Percentiles rank a stretch among this genome's conserved stretches.
These are phyloP conservation scores for Sipunculus nudus DNA, from an alignment of 2,888 invertebrate genomes.

Conservation along the genomic window DNA sequence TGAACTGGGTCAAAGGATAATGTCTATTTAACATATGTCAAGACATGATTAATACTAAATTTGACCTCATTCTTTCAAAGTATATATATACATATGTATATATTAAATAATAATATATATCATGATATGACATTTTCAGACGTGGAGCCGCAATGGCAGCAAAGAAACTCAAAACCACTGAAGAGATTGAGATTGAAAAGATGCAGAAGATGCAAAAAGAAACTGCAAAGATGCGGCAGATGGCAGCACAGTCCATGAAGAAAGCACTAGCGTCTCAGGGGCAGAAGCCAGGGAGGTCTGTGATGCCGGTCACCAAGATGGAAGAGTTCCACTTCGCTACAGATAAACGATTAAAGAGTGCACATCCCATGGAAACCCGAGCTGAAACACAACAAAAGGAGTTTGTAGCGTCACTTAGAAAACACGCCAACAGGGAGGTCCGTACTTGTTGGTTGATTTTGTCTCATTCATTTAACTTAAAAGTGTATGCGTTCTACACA, in stretches of 20 bases:
- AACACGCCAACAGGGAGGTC: neutral
- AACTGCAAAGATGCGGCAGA: constrained; percentile 46
- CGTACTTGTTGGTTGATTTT: too few relatives aligned
- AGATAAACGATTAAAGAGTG: constrained; percentile 53
- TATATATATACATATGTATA: too few relatives aligned
- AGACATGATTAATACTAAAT: too few relatives aligned
- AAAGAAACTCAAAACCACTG: constrained; percentile 49
- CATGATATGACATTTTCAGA: too few relatives aligned
- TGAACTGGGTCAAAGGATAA: too few relatives aligned
- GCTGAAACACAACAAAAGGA: constrained; percentile 36
- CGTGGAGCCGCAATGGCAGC: too few relatives aligned
- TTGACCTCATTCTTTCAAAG: too few relatives aligned
- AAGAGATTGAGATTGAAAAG: constrained; percentile 56
- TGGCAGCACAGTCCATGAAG: constrained; percentile 50
- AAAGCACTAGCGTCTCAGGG: constrained; percentile 16
- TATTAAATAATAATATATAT: too few relatives aligned
- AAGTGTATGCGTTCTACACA: too few relatives aligned
- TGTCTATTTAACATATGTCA: too few relatives aligned
- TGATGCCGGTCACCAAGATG: constrained; percentile 40
- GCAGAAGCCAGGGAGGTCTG: constrained; percentile 17
- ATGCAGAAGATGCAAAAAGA: constrained; percentile 50
- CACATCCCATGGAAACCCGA: constrained; percentile 34
- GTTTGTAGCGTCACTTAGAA: constrained; percentile 45
- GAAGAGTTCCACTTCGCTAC: constrained; percentile 55
- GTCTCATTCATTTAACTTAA: neutral